A percentile compares a stretch with the other conserved stretches of the same genome.
Conservation (phyloP, 2,797 vertebrate species). For the Alectoris magna region DNA sequence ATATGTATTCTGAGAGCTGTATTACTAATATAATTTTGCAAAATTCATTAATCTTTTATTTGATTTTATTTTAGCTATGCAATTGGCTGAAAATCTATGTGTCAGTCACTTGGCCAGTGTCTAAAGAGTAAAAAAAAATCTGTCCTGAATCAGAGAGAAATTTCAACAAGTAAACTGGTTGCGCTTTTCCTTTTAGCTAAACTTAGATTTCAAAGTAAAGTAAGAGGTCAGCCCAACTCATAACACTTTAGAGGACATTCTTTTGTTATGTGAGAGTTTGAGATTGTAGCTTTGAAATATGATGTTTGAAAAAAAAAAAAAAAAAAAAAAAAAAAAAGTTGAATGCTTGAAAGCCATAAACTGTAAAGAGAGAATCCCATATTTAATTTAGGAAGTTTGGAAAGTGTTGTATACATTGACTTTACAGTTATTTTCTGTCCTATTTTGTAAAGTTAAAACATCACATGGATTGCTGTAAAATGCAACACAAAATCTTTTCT, state of each 20-base stretch:
- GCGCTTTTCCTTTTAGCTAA: neutral
- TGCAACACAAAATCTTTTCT: conserved; percentile 33
- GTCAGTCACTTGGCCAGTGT: neutral
- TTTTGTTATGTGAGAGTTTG: neutral
- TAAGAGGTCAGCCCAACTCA: neutral
- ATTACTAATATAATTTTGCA: conserved; percentile 54
- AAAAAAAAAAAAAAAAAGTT: neutral
- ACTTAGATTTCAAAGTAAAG: conserved; percentile 12
- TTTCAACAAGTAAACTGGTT: neutral
- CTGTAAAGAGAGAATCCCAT: conserved; percentile 51
- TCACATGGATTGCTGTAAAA: conserved; percentile 42
- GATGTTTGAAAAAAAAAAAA: neutral
- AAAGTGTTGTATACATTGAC: conserved; percentile 51
- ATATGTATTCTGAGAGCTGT: conserved; percentile 17
- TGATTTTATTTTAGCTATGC: conserved; percentile 30
- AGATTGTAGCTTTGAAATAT: conserved; percentile 7
- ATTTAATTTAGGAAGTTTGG: conserved; percentile 67
- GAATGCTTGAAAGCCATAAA: conserved; percentile 32
- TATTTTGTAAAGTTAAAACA: conserved; percentile 52
- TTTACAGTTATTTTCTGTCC: conserved; percentile 50
- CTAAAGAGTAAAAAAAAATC: conserved; percentile 6
- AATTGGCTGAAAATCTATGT: conserved; percentile 23
- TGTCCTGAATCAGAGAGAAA: neutral
- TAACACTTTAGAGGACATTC: neutral
- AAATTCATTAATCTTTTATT: conserved; percentile 47